Evolutionary conservation across 2,113 vertebrate genomes (phyloP).

Genomic region (Mobula birostris): DNA sequence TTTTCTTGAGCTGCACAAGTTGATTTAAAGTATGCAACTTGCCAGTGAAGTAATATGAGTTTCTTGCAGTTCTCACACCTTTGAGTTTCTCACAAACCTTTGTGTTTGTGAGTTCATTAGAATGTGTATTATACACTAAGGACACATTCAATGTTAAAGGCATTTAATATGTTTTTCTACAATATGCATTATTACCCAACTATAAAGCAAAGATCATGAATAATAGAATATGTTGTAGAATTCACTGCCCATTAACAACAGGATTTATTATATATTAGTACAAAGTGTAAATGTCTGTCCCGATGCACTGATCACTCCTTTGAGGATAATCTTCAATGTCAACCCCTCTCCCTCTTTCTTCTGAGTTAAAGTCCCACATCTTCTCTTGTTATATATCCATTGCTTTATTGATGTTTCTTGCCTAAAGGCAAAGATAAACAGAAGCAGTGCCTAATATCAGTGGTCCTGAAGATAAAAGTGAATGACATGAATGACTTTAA

Average conservation of each 20-base stretch:
- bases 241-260: neutral
- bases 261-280: neutral
- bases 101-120: neutral
- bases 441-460: neutral
- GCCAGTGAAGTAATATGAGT: neutral
- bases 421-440: neutral
- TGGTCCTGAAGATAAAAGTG: neutral
- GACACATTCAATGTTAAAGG: neutral
- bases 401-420: constrained; percentile 5
- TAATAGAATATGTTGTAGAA: neutral
- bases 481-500: neutral
- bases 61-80: neutral
- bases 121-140: neutral
- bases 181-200: neutral
- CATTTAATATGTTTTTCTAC: constrained; percentile 11
- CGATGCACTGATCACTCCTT: neutral
- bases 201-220: neutral
- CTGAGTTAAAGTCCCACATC: neutral
- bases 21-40: neutral
- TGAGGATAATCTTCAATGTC: constrained; percentile 5
- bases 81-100: neutral
- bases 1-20: neutral
- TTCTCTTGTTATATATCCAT: neutral
- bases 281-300: neutral
- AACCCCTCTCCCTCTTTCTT: neutral